These are phyloP conservation scores for Eupithecia exiguata DNA, from an alignment of 2,888 invertebrate species.

Conservation along the genomic window DNA sequence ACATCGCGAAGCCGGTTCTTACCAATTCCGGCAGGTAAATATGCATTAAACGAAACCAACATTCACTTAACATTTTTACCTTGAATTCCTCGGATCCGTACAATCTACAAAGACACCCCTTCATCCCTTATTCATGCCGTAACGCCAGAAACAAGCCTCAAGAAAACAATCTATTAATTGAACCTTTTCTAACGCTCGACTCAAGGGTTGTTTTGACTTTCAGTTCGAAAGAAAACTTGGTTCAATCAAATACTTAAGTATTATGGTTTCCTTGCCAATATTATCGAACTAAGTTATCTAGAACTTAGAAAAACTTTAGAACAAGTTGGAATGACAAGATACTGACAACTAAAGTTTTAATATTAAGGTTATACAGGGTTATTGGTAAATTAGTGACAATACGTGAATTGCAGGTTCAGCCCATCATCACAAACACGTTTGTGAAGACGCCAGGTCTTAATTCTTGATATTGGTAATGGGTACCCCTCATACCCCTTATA, in stretches of 20 bases:
- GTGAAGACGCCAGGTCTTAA: too few relatives aligned
- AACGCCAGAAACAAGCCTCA: slow-evolving; percentile 25
- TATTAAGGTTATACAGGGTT: too few relatives aligned
- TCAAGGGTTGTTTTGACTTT: slow-evolving; percentile 15
- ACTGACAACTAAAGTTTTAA: too few relatives aligned
- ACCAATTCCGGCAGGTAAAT: neutral
- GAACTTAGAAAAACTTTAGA: too few relatives aligned
- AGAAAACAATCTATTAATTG: slow-evolving; percentile 41
- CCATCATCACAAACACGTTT: too few relatives aligned
- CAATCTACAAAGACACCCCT: slow-evolving; percentile 19
- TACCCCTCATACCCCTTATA: too few relatives aligned
- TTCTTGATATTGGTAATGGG: too few relatives aligned
- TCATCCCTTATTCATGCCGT: slow-evolving; percentile 37
- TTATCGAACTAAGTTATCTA: too few relatives aligned
- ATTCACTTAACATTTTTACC: slow-evolving; percentile 13
- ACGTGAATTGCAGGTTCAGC: too few relatives aligned
- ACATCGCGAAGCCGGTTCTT: neutral
- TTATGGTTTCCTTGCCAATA: neutral
- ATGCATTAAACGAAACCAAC: slow-evolving; percentile 5
- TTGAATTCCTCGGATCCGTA: slow-evolving; percentile 8
- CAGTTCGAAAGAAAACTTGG: slow-evolving; percentile 3
- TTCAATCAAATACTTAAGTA: neutral
- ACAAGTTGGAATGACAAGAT: too few relatives aligned
- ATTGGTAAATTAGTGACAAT: too few relatives aligned
- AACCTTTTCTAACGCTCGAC: slow-evolving; percentile 23